These are phyloP conservation scores for Leptinotarsa tumamoca DNA, from an alignment of 2,888 invertebrate species.

Conservation along the genomic window DNA sequence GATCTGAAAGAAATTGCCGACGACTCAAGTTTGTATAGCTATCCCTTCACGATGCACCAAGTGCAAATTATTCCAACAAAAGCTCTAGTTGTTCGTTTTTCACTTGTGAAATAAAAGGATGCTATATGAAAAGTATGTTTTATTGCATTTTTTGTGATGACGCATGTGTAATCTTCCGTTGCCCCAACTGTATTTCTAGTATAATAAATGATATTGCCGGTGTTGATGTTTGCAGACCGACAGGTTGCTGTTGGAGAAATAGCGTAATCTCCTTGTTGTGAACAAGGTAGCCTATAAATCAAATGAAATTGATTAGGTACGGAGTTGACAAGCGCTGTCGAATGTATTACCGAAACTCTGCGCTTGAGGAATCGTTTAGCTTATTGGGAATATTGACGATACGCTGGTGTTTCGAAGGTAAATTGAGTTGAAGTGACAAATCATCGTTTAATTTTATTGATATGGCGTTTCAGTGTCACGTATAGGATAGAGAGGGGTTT, in stretches of 20 bases:
- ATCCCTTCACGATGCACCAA: no score
- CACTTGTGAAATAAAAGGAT: no score
- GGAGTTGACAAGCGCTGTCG: constrained; percentile 52
- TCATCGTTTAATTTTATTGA: background rate
- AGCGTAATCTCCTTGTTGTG: constrained; percentile 46
- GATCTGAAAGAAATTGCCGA: no score
- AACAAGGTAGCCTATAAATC: constrained; percentile 47
- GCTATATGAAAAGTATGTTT: no score
- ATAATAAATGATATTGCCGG: constrained; percentile 47
- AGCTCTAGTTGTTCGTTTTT: no score
- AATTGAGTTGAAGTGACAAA: background rate
- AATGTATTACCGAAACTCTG: constrained; percentile 24
- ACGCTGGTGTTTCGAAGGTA: background rate
- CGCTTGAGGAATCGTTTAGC: background rate
- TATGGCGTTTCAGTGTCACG: no score
- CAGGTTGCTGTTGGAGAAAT: constrained; percentile 47
- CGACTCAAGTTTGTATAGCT: no score
- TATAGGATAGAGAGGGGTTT: no score
- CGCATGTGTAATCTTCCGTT: no score
- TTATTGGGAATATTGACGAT: background rate
- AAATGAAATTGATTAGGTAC: constrained; percentile 46
- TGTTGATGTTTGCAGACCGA: constrained; percentile 45
- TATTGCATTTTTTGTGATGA: no score
- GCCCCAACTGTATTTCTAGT: constrained; percentile 32
- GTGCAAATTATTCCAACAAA: no score